Evolutionary conservation across 2,113 vertebrate genomes (phyloP).

Genomic region (Rana temporaria): DNA sequence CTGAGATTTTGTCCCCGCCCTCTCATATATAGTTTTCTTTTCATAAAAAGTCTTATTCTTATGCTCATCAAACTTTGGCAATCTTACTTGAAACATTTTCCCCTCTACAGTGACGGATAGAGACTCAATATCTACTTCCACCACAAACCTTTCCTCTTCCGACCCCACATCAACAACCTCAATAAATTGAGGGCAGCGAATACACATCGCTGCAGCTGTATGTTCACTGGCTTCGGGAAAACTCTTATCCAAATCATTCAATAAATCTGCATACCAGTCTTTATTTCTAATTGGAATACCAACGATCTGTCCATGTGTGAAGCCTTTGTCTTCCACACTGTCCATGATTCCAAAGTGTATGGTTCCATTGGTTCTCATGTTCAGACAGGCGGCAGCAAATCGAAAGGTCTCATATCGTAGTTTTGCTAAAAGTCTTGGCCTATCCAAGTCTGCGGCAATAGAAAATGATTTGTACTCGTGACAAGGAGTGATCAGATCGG

Average conservation of each 20-base stretch:
- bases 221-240: conserved; percentile 53
- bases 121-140: conserved; percentile 83
- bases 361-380: conserved; percentile 81
- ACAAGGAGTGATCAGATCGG: conserved; percentile 75
- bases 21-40: conserved; percentile 66
- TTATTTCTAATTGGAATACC: conserved; percentile 72
- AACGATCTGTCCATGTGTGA: conserved; percentile 75
- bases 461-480: conserved; percentile 82
- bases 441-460: conserved; percentile 69
- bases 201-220: conserved; percentile 72
- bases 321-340: conserved; percentile 63
- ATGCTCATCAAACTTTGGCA: conserved; percentile 75
- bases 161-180: conserved; percentile 70
- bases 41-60: conserved; percentile 69
- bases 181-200: conserved; percentile 78
- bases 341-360: conserved; percentile 85
- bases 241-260: conserved; percentile 73
- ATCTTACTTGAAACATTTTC: conserved; percentile 67
- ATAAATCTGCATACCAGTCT: conserved; percentile 73
- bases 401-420: conserved; percentile 77
- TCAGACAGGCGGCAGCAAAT: conserved; percentile 83
- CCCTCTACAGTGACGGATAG: conserved; percentile 65
- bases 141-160: conserved; percentile 73
- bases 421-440: conserved; percentile 73
- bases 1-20: conserved; percentile 78